Base-by-base conservation (phyloP, 2,797 vertebrate species). In the Chaunax sp. region DNA sequence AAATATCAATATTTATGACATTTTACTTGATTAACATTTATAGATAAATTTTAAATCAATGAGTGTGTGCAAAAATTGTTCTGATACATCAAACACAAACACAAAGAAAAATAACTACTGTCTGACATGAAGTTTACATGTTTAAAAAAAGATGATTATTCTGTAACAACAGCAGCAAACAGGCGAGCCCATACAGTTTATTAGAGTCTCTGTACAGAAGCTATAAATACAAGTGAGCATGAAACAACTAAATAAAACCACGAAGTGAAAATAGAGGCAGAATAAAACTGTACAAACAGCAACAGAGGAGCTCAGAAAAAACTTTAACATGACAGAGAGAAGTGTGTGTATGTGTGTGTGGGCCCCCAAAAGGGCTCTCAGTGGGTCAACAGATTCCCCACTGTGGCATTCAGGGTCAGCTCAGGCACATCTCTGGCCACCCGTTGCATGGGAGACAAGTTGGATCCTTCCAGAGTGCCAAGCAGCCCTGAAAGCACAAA, bases 381-480 rank as follows among this genome's bases (percentile, higher is more conserved):
- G 28, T 53, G 78, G 15, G 68, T 23, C 71, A 51, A 78, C 35
- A 85, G 64, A 3, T 53, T 78, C 88, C 89, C 94, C 72, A 88
- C 45, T 4, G 96, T 96, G 85, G 90, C 69, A 47, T 97, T 98
- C 33, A 63, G 54, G 10, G 90, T 89, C 64, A 90, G 72, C 2
- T 90, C 84, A 0, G 96, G 93, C 72, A 98, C 89, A 44, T 99
- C 95, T 88, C 97, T 92, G 79, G 95, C 95, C 59, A 98, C 96
- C 81, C 97, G 94, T 93, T 97, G 96, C 78, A 99, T 96, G 2
- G 97, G 96, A 0, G 86, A 93, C 52, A 96, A 13, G 62, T 96
- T 94, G 68, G 95, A 95, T 81, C 96, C 95, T 85, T 98, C 96
- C 69, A 97, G 72, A 0, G 96, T 95, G 84, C 96, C 97, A 87